Evolutionary conservation across 2,797 vertebrate species (phyloP), one percentile per base, ranked within the genome.

Genomic region (Alfaro cultratus): DNA sequence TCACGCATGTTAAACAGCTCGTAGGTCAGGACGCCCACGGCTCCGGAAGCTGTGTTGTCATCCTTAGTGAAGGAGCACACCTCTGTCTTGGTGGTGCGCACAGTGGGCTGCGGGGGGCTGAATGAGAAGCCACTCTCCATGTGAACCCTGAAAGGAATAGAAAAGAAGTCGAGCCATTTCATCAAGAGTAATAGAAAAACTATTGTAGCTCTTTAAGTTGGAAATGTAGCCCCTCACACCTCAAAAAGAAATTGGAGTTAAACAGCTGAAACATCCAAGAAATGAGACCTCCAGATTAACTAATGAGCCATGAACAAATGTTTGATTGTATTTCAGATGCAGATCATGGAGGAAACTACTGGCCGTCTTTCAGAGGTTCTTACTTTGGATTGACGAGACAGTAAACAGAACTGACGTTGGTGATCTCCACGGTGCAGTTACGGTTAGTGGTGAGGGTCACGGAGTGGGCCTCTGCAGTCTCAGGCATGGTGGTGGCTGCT

Each of bases 31-130:
- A 95, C 87, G 2, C 94, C 93, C 1, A 92, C 91, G 0, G 92
- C 74, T 0, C 95, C 93, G 0, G 87, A 43, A 0, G 94, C 91
- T 0, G 89, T 94, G 91, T 94, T 86, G 88, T 94, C 94, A 1
- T 95, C 93, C 88, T 94, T 95, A 80, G 12, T 85, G 89, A 95
- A 95, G 11, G 94, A 95, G 88, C 91, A 94, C 73, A 95, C 84
- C 11, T 95, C 95, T 0, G 81, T 79, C 31, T 43, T 78, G 49
- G 0, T n/a, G 82, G 67, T 47, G 70, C 85, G 87, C 34, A 94
- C 74, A 0, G 94, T 95, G 45, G 95, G 95, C 91, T 91, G 92
- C 0, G 93, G 93, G 0, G 94, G 93, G 78, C 79, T 92, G 85
- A 43, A 81, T 84, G 21, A 0, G 26, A 83, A 95, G 5, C 94